These are phyloP conservation scores for Gonocerus acuteangulatus DNA, from an alignment of 2,888 invertebrate genomes.

Conservation along the genomic window DNA sequence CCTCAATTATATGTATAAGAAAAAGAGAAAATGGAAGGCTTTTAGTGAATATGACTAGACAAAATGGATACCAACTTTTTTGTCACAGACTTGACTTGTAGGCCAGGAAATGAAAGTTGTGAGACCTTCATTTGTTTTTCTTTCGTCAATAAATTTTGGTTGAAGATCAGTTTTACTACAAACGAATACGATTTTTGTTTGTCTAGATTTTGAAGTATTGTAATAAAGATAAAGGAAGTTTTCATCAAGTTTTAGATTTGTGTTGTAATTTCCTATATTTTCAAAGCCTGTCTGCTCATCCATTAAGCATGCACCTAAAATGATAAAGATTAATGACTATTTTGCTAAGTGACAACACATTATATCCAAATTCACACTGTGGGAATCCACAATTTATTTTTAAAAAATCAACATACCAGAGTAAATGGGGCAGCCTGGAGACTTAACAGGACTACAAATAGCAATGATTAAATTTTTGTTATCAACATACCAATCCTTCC, in stretches of 20 bases:
- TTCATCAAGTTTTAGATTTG: not conserved
- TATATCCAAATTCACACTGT: too few relatives aligned
- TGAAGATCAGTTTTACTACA: not conserved
- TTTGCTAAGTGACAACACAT: too few relatives aligned
- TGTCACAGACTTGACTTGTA: slow-evolving; percentile 1
- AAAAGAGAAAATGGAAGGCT: too few relatives aligned
- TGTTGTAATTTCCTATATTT: slow-evolving; percentile 14
- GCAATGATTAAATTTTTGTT: not conserved
- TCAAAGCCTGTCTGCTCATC: not conserved
- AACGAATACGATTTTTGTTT: slow-evolving; percentile 6
- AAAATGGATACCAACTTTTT: slow-evolving; percentile 7
- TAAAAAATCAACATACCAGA: not conserved
- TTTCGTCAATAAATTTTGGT: slow-evolving; percentile 5
- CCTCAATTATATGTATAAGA: not conserved
- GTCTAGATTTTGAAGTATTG: not conserved
- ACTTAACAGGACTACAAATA: slow-evolving; percentile 1
- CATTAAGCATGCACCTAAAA: slow-evolving; percentile 6
- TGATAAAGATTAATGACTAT: too few relatives aligned
- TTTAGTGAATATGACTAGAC: too few relatives aligned
- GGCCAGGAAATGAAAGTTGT: slow-evolving; percentile 9
- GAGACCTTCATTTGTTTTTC: not conserved
- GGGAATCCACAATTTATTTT: not conserved
- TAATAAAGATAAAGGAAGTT: not conserved
- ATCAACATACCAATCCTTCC: not conserved
- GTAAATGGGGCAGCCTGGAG: not conserved